phyloP scores from a whole-genome alignment of 1,140 invertebrate species.

The Neodiprion lecontei region DNA sequence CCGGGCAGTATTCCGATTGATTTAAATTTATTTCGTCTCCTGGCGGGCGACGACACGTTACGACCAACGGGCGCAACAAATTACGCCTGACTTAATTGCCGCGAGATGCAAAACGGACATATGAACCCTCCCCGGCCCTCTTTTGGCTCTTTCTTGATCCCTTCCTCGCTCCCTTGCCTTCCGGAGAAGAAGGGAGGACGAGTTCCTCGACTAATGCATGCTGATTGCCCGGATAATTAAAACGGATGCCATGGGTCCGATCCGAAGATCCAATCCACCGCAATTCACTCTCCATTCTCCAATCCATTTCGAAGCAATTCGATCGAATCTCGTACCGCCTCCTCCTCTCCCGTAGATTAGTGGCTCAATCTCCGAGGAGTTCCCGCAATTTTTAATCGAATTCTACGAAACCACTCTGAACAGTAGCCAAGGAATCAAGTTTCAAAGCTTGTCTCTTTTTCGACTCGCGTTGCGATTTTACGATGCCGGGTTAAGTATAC shows the following conservation, averaged over 20 bases:
- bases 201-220: conserved; percentile 17
- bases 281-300: conserved; percentile 1
- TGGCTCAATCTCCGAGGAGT: conserved; percentile 7
- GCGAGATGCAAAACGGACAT: conserved; percentile 2
- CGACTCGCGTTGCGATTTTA: no score
- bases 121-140: background rate
- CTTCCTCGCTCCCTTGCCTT: background rate
- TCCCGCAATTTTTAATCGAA: background rate
- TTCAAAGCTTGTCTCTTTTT: no score
- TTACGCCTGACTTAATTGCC: conserved; percentile 18
- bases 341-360: background rate
- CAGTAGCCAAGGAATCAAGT: no score
- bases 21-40: conserved; percentile 21
- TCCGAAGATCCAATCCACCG: conserved; percentile 2
- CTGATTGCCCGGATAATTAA: conserved; percentile 20
- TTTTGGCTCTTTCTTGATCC: background rate
- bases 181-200: conserved; percentile 4
- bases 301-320: background rate
- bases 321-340: background rate
- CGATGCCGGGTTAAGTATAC: no score
- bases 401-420: background rate
- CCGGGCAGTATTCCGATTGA: conserved; percentile 5
- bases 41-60: conserved; percentile 12
- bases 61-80: conserved; percentile 14
- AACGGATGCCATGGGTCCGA: conserved; percentile 15